Base-by-base conservation (phyloP, 2,797 vertebrate species). In the Phrynocephalus forsythii region DNA sequence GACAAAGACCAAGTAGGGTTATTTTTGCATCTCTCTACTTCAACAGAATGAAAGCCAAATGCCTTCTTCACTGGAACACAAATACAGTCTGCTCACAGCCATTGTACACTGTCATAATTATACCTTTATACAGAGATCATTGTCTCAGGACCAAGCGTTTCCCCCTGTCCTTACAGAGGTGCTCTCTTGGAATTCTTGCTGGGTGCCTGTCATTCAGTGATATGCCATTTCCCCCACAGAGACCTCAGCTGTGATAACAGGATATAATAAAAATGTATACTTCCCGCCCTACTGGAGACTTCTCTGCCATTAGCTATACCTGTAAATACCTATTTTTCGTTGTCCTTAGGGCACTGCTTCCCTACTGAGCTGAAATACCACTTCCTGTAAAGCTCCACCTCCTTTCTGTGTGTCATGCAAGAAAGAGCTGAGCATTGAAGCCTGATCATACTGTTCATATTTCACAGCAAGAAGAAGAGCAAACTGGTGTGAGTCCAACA, bases 201-300 rank as follows among this genome's bases (percentile, higher is more conserved):
- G 86, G 87, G 85, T 81, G 69, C 75, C 95, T 91, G 48, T 56
- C 88, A 88, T 91, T 92, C 89, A 89, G 82, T 82, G 2, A 81
- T 63, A 82, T 89, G 78, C 86, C 93, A 81, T 91, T 90, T 7
- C 79, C 81, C 77, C 85, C 88, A 68, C 79, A 84, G 88, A 80
- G 86, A 67, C 87, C 11, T 91, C 93, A 85, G 52, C 77, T 20
- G 75, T 80, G 75, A 82, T 93, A 93, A 93, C 79, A 90, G 66
- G 20, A 80, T 86, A 9, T 90, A 85, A 95, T 92, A 91, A 88
- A 92, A 77, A 93, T 69, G 83, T 83, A 90, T 90, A 86, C 63
- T 82, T 91, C 83, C 52, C 13, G 77, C 63, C 85, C 22, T 82
- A 91, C 88, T 16, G 28, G 86, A 83, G 26, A 8, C n/a, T 91